Conservation (phyloP, 2,113 vertebrate genomes). For the Anoura caudifer region DNA sequence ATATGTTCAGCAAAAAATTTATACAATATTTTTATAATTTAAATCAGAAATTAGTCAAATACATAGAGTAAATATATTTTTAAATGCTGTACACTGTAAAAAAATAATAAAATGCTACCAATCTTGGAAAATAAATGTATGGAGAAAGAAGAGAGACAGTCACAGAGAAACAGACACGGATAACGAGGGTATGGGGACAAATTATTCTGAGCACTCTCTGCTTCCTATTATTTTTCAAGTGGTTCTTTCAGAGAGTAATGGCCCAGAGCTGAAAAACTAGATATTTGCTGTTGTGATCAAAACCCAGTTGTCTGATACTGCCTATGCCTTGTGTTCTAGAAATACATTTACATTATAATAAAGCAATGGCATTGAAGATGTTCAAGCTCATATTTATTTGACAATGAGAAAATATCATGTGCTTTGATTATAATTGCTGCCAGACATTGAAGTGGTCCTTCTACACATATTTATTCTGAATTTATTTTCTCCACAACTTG, state of each 20-base stretch:
- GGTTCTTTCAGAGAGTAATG: conserved; percentile 45
- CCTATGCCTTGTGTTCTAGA: conserved; percentile 18
- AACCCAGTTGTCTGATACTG: conserved; percentile 6
- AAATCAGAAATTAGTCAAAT: not conserved
- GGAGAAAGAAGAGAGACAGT: not conserved
- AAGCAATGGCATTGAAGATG: conserved; percentile 47
- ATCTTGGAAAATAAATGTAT: not conserved
- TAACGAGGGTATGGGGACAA: not conserved
- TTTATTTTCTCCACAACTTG: conserved; percentile 47
- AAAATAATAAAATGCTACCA: not conserved
- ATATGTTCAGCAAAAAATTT: not conserved
- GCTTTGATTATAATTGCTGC: conserved; percentile 37
- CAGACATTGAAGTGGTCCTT: conserved; percentile 44
- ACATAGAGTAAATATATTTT: not conserved
- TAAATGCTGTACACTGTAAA: not conserved
- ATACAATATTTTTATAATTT: not conserved
- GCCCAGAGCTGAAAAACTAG: conserved; percentile 6
- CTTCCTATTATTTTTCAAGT: not conserved
- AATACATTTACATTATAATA: conserved; percentile 52
- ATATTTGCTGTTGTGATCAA: conserved; percentile 55
- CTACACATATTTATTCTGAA: conserved; percentile 56
- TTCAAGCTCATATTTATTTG: conserved; percentile 27
- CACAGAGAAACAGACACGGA: not conserved
- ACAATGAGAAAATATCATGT: conserved; percentile 41
- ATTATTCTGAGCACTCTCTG: not conserved